Evolutionary conservation across 2,797 vertebrate species (phyloP), one percentile per base, ranked within the genome.

Genomic region (Linurgus olivaceus): DNA sequence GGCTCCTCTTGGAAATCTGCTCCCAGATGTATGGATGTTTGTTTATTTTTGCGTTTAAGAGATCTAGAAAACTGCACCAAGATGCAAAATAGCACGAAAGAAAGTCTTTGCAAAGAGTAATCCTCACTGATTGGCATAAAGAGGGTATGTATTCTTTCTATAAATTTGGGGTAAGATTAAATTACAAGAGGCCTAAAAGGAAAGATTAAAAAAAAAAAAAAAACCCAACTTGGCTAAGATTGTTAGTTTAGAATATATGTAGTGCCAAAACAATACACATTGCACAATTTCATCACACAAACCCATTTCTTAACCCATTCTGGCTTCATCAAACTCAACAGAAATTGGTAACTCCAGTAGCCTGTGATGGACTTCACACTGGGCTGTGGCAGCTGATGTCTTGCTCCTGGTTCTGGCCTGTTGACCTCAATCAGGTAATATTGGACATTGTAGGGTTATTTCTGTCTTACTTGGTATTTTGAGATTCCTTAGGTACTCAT

Each of bases 21-120:
- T 93, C 91, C 72, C 89, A 94, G 73, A 96, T 91, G 75, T 94
- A 91, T 93, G 89, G 89, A 80, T 87, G 70, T 78, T 91, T 96
- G 82, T 93, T 94, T 97, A 52, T 33, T 84, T 80, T 75, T 66
- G 28, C 15, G 3, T 94, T 91, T 83, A 95, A 68, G 70, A 83
- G 87, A 62, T 25, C 54, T 72, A 86, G 90, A 87, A 65, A 94
- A 55, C 58, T 48, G 44, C 70, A 94, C 24, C 68, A 73, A 86
- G 66, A 93, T 4, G 24, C 72, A 75, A 94, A 96, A 74, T 42
- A 80, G 59, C 61, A 77, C 0, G 2, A 78, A 61, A 86, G 68
- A 88, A 88, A 72, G 68, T 47, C 48, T 65, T 86, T 80, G 31
- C 51, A 52, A 72, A 42, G 55, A 24, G 47, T 66, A 42, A 89